A percentile compares a stretch with the other conserved stretches of the same genome.
Evolutionary conservation across 2,113 vertebrate species (phyloP).

Genomic region (Colistium nudipinnis): DNA sequence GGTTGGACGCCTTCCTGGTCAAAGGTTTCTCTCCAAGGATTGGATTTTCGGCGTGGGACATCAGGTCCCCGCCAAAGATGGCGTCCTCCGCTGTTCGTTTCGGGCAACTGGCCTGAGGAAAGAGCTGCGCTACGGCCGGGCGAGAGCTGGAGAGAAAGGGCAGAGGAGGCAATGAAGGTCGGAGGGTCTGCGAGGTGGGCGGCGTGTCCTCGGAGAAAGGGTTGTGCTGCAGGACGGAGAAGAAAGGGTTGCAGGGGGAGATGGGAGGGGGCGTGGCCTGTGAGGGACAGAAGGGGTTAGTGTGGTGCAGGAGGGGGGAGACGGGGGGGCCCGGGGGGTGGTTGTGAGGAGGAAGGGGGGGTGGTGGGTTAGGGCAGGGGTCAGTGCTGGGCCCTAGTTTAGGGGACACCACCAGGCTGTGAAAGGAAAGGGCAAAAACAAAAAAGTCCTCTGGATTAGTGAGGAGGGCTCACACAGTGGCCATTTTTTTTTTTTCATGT

Average conservation of each 20-base stretch:
- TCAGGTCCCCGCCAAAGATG: neutral
- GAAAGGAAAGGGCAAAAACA: constrained; percentile 92
- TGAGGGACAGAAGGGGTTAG: constrained; percentile 77
- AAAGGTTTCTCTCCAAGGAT: constrained; percentile 44
- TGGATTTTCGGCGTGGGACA: constrained; percentile 40
- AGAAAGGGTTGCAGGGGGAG: constrained; percentile 89
- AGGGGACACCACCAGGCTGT: constrained; percentile 94
- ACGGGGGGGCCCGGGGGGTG: constrained; percentile 58
- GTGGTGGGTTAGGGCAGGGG: constrained; percentile 68
- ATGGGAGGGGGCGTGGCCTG: constrained; percentile 70
- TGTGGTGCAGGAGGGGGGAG: constrained; percentile 59
- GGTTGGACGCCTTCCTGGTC: constrained; percentile 31
- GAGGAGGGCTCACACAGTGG: constrained; percentile 50
- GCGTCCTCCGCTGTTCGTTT: constrained; percentile 34
- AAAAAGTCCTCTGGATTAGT: constrained; percentile 89
- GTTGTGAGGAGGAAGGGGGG: constrained; percentile 62
- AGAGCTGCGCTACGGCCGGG: constrained; percentile 75
- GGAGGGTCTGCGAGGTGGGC: constrained; percentile 81
- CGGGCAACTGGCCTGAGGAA: constrained; percentile 74
- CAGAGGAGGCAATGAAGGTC: constrained; percentile 85
- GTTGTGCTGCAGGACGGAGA: constrained; percentile 87
- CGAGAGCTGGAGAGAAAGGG: constrained; percentile 89
- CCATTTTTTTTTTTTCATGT: neutral
- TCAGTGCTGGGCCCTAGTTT: constrained; percentile 88
- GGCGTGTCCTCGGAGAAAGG: constrained; percentile 89